A percentile compares a stretch with the other conserved stretches of the same genome.
Evolutionary conservation across 64 coral and sea anemone species (phyloP).

Genomic region (Pachyseris speciosa): DNA sequence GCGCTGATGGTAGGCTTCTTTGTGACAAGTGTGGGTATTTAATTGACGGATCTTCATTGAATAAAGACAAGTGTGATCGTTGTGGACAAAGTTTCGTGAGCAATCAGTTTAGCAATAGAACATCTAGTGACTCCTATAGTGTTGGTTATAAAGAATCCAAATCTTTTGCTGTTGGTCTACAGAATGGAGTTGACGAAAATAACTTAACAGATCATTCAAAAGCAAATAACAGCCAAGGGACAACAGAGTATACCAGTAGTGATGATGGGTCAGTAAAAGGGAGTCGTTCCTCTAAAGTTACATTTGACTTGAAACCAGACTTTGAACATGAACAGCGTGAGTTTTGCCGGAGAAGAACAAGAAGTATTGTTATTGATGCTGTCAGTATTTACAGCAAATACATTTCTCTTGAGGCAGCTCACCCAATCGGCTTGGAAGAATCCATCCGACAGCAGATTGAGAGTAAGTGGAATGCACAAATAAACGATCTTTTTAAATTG

Average conservation of each 20-base stretch:
- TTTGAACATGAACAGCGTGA: conserved; percentile 79
- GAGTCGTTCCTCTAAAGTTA: conserved; percentile 58
- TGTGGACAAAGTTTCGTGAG: not conserved
- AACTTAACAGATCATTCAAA: not conserved
- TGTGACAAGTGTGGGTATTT: conserved; percentile 62
- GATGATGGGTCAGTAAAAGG: not conserved
- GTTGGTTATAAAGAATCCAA: not conserved
- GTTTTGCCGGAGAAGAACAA: conserved; percentile 86
- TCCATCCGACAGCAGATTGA: conserved; percentile 86
- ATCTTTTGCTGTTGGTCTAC: not conserved
- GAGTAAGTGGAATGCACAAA: conserved; percentile 27
- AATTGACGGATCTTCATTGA: conserved; percentile 8
- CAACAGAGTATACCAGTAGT: not conserved
- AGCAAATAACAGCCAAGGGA: not conserved
- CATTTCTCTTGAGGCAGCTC: conserved; percentile 92
- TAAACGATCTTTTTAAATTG: not conserved
- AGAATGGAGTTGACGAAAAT: not conserved
- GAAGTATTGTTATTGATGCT: conserved; percentile 98
- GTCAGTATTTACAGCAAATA: conserved; percentile 97
- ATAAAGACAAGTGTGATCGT: not conserved
- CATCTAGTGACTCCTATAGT: not conserved
- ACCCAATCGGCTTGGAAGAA: conserved; percentile 95
- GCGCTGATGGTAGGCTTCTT: conserved; percentile 34
- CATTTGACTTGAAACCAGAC: conserved; percentile 90
- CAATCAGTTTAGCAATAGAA: not conserved